phyloP scores from a whole-genome alignment of 2,797 vertebrate species.

The Hozukius guyotensis region DNA sequence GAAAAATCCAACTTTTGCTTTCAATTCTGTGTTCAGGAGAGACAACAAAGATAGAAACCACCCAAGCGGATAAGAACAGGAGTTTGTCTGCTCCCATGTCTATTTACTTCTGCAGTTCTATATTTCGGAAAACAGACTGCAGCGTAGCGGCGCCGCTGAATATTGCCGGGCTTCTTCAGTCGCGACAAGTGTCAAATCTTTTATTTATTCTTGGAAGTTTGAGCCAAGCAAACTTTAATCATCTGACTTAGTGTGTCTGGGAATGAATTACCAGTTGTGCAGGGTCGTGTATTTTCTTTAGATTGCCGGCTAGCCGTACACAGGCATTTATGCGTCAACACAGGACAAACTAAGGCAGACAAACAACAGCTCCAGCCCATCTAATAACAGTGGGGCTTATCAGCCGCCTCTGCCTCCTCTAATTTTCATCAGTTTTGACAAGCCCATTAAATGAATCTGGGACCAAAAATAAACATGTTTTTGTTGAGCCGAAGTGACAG shows the following conservation, averaged over 20 bases:
- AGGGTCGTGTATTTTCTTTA: slow-evolving; percentile 32
- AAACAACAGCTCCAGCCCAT: slow-evolving; percentile 67
- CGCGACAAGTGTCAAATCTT: slow-evolving; percentile 29
- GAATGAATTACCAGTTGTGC: slow-evolving; percentile 28
- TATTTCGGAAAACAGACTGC: slow-evolving; percentile 46
- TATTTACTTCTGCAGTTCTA: slow-evolving; percentile 48
- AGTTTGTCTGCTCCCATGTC: slow-evolving; percentile 46
- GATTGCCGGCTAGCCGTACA: slow-evolving; percentile 36
- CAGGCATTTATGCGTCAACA: slow-evolving; percentile 53
- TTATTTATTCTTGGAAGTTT: slow-evolving; percentile 53
- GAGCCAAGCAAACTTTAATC: slow-evolving; percentile 50
- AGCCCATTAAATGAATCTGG: slow-evolving; percentile 79
- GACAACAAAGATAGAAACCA: slow-evolving; percentile 57
- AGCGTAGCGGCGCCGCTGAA: background rate
- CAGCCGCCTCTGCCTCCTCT: slow-evolving; percentile 75
- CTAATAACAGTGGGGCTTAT: slow-evolving; percentile 78
- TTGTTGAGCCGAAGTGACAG: slow-evolving; percentile 78
- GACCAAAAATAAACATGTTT: slow-evolving; percentile 82
- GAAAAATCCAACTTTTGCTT: slow-evolving; percentile 46
- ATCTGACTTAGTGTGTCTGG: slow-evolving; percentile 20
- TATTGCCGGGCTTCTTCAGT: background rate
- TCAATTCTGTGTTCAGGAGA: slow-evolving; percentile 35
- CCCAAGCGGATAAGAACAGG: slow-evolving; percentile 40
- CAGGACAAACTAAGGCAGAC: slow-evolving; percentile 62
- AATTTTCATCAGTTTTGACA: slow-evolving; percentile 83